A percentile compares a stretch with the other conserved stretches of the same genome.
Evolutionary conservation across 2,888 invertebrate genomes (phyloP).

Genomic region (Lithophane leautieri): DNA sequence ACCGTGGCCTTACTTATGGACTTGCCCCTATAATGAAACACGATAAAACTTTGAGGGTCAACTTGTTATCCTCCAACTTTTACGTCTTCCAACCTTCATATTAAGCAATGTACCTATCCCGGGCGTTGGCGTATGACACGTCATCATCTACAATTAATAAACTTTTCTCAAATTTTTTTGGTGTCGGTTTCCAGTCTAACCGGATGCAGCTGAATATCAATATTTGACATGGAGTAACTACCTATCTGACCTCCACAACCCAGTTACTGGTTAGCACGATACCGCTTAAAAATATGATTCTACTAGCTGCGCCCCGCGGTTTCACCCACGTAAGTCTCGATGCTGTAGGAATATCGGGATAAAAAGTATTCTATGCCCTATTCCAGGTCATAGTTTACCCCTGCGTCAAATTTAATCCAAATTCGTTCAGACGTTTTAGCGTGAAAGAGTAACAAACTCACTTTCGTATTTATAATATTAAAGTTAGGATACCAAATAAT

Average conservation of each 20-base stretch:
- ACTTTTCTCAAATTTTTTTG: background rate
- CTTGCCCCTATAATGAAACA: slow-evolving; percentile 58
- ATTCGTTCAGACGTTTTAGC: no score
- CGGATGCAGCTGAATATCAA: background rate
- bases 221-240: background rate
- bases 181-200: background rate
- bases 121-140: background rate
- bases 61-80: slow-evolving; percentile 61
- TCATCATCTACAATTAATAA: background rate
- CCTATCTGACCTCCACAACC: background rate
- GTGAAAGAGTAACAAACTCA: no score
- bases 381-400: no score
- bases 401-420: no score
- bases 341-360: no score
- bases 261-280: background rate
- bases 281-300: background rate
- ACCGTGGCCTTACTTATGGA: slow-evolving; percentile 18
- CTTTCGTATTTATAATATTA: no score
- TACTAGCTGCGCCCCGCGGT: no score
- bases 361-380: no score
- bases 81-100: slow-evolving; percentile 19
- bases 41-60: slow-evolving; percentile 68
- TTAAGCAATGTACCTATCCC: background rate
- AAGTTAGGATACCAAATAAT: background rate
- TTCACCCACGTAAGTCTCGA: no score